Base-by-base conservation (phyloP, 2,113 vertebrate genomes). In the Percina caprodes region DNA sequence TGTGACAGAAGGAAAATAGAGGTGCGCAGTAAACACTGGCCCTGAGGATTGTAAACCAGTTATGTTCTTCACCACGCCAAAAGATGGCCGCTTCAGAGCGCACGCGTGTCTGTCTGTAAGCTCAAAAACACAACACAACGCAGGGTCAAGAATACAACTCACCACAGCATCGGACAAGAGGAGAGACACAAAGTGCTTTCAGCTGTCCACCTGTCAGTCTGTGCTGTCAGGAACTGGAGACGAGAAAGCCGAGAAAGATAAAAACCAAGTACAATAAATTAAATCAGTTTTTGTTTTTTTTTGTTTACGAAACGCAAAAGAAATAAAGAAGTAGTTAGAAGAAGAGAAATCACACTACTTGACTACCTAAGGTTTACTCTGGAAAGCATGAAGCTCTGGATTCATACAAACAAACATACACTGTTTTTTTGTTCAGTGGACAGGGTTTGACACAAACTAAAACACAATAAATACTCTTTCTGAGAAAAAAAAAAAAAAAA, bases 401-500 rank as follows among this genome's bases (percentile, higher is more conserved):
- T 82, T 90, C 72, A 55, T 87, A 93, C 91, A 86, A 88, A 94
- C 86, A 83, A 86, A 91, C 89, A 59, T 88, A 90, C 85, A 90
- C 56, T 11, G 55, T 59, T 73, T 70, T 88, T 58, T 88, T 93
- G 92, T 92, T 94, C 89, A 91, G 90, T 89, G 84, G 89, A 92
- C 89, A 89, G 89, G 89, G 75, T 84, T 91, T 51, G 88, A 91
- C 85, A 87, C 74, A 72, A 92, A 93, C 87, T 92, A 94, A 92
- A 94, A 93, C 91, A 94, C 89, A 94, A 95, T 95, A 95, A 95
- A 95, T 96, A 96, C 86, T 90, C 80, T 90, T 85, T 86, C 72
- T 86, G 83, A 92, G 77, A 82, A 91, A 92, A 87, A 89, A 81
- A 91, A 91, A 92, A 87, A 88, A 83, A 91, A 91, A 42, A 39